Conservation (phyloP, 2,888 invertebrate species). For the Callosobruchus maculatus region DNA sequence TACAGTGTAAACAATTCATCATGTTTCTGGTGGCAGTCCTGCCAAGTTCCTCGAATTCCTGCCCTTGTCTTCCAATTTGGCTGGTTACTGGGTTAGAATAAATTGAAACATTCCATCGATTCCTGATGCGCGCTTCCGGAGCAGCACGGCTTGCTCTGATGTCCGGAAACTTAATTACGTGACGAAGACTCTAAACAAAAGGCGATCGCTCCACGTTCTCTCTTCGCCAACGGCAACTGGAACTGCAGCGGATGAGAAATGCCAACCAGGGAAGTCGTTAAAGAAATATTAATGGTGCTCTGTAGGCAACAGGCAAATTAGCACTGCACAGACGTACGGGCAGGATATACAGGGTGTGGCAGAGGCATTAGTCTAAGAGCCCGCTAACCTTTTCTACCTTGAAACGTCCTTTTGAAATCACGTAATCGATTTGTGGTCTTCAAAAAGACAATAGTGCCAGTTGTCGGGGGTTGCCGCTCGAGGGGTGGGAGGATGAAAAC, state of each 20-base stretch:
- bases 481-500: too few species aligned
- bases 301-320: not conserved
- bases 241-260: not conserved
- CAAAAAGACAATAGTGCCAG: too few species aligned
- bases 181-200: not conserved
- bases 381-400: too few species aligned
- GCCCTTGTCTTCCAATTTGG: not conserved
- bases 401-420: too few species aligned
- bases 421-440: too few species aligned
- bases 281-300: not conserved
- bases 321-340: too few species aligned
- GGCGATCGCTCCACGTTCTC: not conserved
- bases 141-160: not conserved
- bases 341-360: too few species aligned
- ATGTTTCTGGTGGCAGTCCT: not conserved
- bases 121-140: not conserved
- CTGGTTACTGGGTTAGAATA: not conserved
- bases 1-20: not conserved
- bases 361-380: too few species aligned
- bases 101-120: not conserved
- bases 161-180: not conserved
- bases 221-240: not conserved
- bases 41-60: not conserved
- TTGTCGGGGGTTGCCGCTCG: too few species aligned
- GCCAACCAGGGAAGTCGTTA: not conserved